Base-by-base conservation (phyloP, 2,888 invertebrate species). In the Dryadula phaetusa region DNA sequence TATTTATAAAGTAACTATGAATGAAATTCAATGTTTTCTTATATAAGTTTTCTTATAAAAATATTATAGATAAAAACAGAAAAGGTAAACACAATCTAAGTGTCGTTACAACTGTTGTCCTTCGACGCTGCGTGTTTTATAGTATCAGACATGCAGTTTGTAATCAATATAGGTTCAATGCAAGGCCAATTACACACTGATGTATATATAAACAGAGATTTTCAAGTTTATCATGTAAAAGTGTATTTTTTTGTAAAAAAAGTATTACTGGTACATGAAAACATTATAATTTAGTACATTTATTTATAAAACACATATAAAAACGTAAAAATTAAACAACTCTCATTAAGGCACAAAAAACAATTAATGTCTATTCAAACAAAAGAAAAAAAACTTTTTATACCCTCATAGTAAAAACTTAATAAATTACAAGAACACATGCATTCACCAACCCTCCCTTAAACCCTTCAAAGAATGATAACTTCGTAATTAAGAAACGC, bases 401-500 rank as follows among this genome's bases (percentile, higher is more conserved):
- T 73, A 76, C 81, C 82, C 76, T 74, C 79, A 83, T 82, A 76
- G 78, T 69, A 62, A 69, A 89, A 88, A 84, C 88, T 89, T 88
- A 86, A 92, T 90, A 90, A 90, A 91, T 91, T 90, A 89, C 77
- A 80, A 80, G 84, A 87, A 89, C 91, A 90, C 88, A 90, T 90
- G 90, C 85, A 90, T 90, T 90, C 85, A 80, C 82, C 79, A 16
- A 25, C 49, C 28, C 25, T 25, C 49, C 49, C 2, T 14, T 3
- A 28, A 16, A 16, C 80, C 77, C 79, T 75, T 79, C 74, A 74
- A 68, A 61, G 70, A 81, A 79, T 86, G 87, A 87, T 89, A 87
- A 88, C 88, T 90, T 88, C 81, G 90, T 91, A 92, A 92, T 92
- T 92, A 92, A 90, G 91, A 90, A 90, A 89, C 73, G 77, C 91